These are phyloP conservation scores for Aphrophora alni DNA, from an alignment of 2,888 invertebrate genomes.

Conservation along the genomic window DNA sequence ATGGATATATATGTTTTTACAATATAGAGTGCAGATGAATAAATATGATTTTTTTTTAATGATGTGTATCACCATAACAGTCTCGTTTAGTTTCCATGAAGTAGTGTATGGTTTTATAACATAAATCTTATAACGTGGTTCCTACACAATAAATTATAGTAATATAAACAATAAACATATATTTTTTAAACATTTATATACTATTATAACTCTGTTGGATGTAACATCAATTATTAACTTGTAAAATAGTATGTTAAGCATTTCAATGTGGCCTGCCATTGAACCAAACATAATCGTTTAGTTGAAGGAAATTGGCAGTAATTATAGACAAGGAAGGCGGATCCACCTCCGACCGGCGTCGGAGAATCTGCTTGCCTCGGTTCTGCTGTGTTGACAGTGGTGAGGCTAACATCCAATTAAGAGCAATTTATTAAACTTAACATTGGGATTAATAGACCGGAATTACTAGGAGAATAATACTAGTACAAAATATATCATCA, in stretches of 20 bases:
- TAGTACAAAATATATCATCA: neutral
- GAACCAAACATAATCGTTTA: neutral
- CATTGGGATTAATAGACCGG: neutral
- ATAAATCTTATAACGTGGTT: too few species aligned
- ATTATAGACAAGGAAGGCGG: neutral
- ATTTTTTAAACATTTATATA: too few species aligned
- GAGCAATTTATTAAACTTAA: constrained; percentile 6
- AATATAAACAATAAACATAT: too few species aligned
- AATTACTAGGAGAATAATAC: neutral
- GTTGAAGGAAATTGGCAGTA: neutral
- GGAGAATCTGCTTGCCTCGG: neutral
- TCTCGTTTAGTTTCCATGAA: too few species aligned
- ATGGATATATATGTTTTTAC: too few species aligned
- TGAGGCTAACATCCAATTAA: neutral
- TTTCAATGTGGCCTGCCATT: neutral
- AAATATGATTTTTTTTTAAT: too few species aligned
- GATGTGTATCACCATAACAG: too few species aligned
- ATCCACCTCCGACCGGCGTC: neutral
- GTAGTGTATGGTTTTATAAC: too few species aligned
- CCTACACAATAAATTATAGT: too few species aligned
- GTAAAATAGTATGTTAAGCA: neutral
- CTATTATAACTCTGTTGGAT: too few species aligned
- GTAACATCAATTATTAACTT: neutral
- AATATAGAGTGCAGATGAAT: too few species aligned
- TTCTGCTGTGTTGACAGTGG: neutral